phyloP scores from a whole-genome alignment of 92 coral and sea anemone genomes.

The Bergia puertoricense region DNA sequence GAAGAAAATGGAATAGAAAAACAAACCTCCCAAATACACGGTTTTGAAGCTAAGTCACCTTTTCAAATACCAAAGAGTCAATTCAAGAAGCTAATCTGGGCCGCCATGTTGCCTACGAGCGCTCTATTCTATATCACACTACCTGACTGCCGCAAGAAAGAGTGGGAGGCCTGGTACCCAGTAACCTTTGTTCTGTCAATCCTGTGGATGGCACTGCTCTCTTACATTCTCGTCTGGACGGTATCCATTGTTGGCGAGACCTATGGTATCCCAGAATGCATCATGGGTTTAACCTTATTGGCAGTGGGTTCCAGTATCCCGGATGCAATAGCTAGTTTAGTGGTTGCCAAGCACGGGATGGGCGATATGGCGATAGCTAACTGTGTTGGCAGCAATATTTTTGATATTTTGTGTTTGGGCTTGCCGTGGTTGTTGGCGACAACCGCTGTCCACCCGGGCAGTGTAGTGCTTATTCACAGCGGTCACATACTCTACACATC shows the following conservation, averaged over 20 bases:
- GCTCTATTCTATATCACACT: constrained; percentile 77
- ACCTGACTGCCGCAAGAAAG: constrained; percentile 89
- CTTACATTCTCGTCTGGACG: constrained; percentile 94
- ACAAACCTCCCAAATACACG: constrained; percentile 56
- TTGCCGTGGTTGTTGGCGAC: constrained; percentile 97
- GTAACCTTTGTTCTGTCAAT: constrained; percentile 86
- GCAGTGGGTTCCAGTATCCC: constrained; percentile 99
- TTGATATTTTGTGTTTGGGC: constrained; percentile 93
- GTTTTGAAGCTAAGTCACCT: constrained; percentile 79
- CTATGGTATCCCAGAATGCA: constrained; percentile 95
- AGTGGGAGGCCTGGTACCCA: constrained; percentile 96
- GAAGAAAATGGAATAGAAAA: constrained; percentile 6
- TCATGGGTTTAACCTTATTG: constrained; percentile 96
- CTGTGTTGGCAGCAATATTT: constrained; percentile 95
- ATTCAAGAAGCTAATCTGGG: constrained; percentile 68
- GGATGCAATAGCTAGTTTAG: constrained; percentile 96
- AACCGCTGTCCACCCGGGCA: constrained; percentile 86
- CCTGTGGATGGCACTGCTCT: constrained; percentile 94
- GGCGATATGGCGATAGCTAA: constrained; percentile 99
- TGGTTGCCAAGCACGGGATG: constrained; percentile 96
- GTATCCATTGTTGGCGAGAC: constrained; percentile 98
- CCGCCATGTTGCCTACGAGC: constrained; percentile 82
- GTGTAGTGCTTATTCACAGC: constrained; percentile 91
- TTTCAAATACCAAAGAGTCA: constrained; percentile 70
- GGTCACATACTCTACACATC: constrained; percentile 91